Conservation (phyloP, 2,113 vertebrate genomes). For the Mirounga angustirostris region DNA sequence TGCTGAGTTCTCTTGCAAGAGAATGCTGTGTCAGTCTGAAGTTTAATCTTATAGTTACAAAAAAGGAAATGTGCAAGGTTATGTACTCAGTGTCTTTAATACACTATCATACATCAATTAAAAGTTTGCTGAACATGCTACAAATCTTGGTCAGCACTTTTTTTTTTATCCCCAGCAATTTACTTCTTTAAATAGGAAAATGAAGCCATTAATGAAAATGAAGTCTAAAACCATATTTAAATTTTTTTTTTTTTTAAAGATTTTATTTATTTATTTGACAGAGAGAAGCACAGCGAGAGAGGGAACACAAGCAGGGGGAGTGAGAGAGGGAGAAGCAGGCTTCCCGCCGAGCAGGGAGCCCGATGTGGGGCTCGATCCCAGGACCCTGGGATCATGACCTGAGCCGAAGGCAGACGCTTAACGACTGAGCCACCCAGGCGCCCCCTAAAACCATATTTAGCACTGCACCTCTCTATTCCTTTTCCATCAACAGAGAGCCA, state of each 20-base stretch:
- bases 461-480: neutral
- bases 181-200: slow-evolving; percentile 41
- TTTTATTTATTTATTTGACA: too few relatives aligned
- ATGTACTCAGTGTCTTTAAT: neutral
- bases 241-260: too few relatives aligned
- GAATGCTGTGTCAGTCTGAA: neutral
- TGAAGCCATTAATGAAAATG: slow-evolving; percentile 51
- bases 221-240: slow-evolving; percentile 37
- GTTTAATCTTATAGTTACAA: slow-evolving; percentile 6
- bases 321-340: too few relatives aligned
- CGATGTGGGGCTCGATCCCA: too few relatives aligned
- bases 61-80: neutral
- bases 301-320: too few relatives aligned
- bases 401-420: too few relatives aligned
- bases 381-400: too few relatives aligned
- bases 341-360: too few relatives aligned
- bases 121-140: slow-evolving; percentile 49
- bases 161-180: slow-evolving; percentile 5
- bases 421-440: too few relatives aligned
- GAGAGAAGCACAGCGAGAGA: too few relatives aligned
- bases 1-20: neutral
- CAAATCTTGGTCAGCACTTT: slow-evolving; percentile 56
- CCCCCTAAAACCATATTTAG: neutral
- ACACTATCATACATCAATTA: slow-evolving; percentile 56
- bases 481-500: neutral